Conservation (phyloP, 2,113 vertebrate genomes). For the Rhynchopsitta pachyrhyncha region DNA sequence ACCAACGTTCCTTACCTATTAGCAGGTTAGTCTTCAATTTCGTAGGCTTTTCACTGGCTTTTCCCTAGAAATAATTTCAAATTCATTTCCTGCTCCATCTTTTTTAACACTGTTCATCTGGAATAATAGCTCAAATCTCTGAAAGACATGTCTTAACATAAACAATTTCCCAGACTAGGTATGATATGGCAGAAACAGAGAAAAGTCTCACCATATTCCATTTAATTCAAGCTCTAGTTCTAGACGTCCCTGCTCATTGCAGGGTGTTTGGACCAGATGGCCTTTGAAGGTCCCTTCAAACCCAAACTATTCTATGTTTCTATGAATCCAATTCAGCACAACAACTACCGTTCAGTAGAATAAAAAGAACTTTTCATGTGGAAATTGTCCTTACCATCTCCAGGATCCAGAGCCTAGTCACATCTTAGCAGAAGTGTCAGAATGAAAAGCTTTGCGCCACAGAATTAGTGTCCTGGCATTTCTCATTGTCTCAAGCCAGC, state of each 20-base stretch:
- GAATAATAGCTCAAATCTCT: neutral
- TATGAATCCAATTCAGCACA: neutral
- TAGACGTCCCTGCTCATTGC: neutral
- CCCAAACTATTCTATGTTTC: neutral
- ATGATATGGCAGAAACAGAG: neutral
- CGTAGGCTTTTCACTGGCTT: neutral
- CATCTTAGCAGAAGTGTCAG: conserved; percentile 37
- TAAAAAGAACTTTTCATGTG: neutral
- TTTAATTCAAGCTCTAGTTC: neutral
- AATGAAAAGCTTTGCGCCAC: conserved; percentile 23
- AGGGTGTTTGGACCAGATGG: neutral
- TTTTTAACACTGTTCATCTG: neutral
- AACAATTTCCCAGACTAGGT: neutral
- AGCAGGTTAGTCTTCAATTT: neutral
- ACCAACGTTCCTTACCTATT: neutral
- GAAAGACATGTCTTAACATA: neutral
- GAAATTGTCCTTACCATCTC: conserved; percentile 36
- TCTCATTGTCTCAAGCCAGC: conserved; percentile 32
- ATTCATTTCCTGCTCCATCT: neutral
- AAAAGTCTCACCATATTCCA: neutral
- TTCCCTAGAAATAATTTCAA: neutral
- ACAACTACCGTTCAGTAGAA: neutral
- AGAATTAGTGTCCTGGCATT: conserved; percentile 26
- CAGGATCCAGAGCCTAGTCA: neutral
- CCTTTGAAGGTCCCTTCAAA: neutral